Percentiles rank a stretch among this genome's conserved stretches.
Evolutionary conservation across 2,888 invertebrate genomes (phyloP).

Genomic region (Caenorhabditis uteleia): DNA sequence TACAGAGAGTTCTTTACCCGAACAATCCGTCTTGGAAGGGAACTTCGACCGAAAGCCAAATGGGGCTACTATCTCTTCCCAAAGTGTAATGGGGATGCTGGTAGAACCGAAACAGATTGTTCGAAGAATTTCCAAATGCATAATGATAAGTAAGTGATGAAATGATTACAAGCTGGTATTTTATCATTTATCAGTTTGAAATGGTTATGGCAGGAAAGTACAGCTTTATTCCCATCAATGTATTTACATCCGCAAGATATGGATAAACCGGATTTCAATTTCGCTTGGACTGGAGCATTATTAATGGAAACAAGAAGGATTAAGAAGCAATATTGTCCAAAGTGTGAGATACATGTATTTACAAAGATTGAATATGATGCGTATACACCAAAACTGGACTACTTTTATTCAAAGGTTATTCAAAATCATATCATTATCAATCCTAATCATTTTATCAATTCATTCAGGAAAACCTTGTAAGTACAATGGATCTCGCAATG

Average conservation of each 20-base stretch:
- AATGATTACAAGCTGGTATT: background rate
- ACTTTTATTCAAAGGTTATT: conserved; percentile 37
- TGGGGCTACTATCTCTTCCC: conserved; percentile 56
- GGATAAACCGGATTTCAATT: conserved; percentile 13
- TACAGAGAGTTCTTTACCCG: conserved; percentile 34
- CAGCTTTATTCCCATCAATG: conserved; percentile 39
- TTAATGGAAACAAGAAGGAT: conserved; percentile 30
- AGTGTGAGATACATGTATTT: conserved; percentile 45
- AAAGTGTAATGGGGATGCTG: conserved; percentile 46
- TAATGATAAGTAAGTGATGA: conserved; percentile 24
- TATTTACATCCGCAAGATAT: conserved; percentile 21
- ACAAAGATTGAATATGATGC: conserved; percentile 63
- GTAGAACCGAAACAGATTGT: conserved; percentile 16
- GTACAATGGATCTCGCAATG: conserved; percentile 48
- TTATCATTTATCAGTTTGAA: conserved; percentile 16
- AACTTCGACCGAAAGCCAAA: conserved; percentile 46
- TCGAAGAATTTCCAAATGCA: conserved; percentile 11
- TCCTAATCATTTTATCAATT: background rate
- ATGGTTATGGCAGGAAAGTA: conserved; percentile 38
- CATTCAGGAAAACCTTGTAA: conserved; percentile 52
- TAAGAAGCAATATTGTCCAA: conserved; percentile 17
- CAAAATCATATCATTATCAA: no score
- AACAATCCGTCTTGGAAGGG: conserved; percentile 38
- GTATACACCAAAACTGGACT: conserved; percentile 30
- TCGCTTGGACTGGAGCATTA: background rate